A percentile compares a stretch with the other conserved stretches of the same genome.
Conservation (phyloP, 2,113 vertebrate genomes). For the Vimba vimba region DNA sequence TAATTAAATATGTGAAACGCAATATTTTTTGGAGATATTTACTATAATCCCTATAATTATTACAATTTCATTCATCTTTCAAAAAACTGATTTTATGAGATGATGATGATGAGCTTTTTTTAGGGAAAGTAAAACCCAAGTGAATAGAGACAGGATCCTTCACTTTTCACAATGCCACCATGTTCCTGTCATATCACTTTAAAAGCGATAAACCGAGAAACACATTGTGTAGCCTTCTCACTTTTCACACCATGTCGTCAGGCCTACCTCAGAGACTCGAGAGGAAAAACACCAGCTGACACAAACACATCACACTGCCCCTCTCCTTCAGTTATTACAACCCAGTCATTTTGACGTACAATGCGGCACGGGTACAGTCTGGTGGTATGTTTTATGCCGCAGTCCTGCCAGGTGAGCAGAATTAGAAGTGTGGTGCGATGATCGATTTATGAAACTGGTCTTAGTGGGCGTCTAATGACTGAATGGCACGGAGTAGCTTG, state of each 20-base stretch:
- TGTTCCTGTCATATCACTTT: slow-evolving; percentile 45
- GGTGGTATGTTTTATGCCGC: not conserved
- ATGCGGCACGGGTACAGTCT: not conserved
- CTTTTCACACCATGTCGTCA: slow-evolving; percentile 36
- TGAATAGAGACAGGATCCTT: slow-evolving; percentile 19
- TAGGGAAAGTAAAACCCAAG: not conserved
- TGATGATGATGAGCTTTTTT: no score
- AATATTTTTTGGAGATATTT: no score
- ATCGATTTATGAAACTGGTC: slow-evolving; percentile 45
- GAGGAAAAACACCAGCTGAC: slow-evolving; percentile 6
- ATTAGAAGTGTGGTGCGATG: slow-evolving; percentile 7
- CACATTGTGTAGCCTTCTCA: slow-evolving; percentile 23
- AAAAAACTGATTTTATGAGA: no score
- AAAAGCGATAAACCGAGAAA: slow-evolving; percentile 20
- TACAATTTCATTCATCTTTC: no score
- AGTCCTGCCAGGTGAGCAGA: slow-evolving; percentile 1
- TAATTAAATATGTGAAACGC: no score
- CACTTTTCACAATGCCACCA: slow-evolving; percentile 21
- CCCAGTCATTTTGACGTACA: slow-evolving; percentile 10
- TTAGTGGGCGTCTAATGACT: slow-evolving; percentile 23
- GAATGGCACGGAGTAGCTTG: slow-evolving; percentile 36
- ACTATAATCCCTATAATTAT: no score
- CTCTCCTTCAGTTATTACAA: slow-evolving; percentile 28
- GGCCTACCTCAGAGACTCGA: slow-evolving; percentile 6
- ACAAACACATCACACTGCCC: not conserved